Percentiles rank a stretch among this genome's conserved stretches.
Evolutionary conservation across 2,113 vertebrate genomes (phyloP).

Genomic region (Siniperca chuatsi): DNA sequence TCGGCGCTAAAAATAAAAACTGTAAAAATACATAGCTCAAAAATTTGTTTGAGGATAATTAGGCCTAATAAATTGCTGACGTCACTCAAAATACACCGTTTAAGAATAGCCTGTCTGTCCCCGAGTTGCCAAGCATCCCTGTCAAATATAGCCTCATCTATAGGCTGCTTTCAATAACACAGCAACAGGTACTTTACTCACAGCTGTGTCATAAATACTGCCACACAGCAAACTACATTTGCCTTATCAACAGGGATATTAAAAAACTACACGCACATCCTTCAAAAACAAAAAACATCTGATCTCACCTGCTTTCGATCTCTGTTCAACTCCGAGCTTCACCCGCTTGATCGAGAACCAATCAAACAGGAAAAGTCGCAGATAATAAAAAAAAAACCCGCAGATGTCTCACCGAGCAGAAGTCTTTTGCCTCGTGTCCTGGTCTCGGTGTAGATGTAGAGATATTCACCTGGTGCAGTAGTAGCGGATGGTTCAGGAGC

Average conservation of each 20-base stretch:
- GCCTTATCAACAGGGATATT: not conserved
- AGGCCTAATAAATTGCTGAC: constrained; percentile 66
- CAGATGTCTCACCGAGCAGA: not conserved
- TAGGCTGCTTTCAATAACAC: constrained; percentile 43
- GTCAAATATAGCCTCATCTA: constrained; percentile 68
- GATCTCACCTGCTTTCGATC: constrained; percentile 67
- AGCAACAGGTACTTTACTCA: constrained; percentile 56
- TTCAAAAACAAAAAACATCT: constrained; percentile 12
- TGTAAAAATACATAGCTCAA: constrained; percentile 46
- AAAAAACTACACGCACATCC: not conserved
- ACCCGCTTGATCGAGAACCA: not conserved
- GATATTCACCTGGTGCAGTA: constrained; percentile 71
- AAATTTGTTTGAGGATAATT: constrained; percentile 57
- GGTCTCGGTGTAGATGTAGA: constrained; percentile 28
- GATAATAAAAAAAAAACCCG: not conserved
- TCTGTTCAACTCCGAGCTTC: constrained; percentile 28
- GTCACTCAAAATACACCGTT: constrained; percentile 67
- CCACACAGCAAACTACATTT: constrained; percentile 24
- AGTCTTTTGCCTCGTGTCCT: not conserved
- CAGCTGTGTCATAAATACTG: constrained; percentile 13
- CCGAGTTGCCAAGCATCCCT: constrained; percentile 73
- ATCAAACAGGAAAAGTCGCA: not conserved
- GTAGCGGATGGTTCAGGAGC: constrained; percentile 61
- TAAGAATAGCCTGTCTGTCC: constrained; percentile 75
- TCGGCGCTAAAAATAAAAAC: constrained; percentile 49